Base-by-base conservation (phyloP, 2,797 vertebrate genomes). In the Tamandua tetradactyla region DNA sequence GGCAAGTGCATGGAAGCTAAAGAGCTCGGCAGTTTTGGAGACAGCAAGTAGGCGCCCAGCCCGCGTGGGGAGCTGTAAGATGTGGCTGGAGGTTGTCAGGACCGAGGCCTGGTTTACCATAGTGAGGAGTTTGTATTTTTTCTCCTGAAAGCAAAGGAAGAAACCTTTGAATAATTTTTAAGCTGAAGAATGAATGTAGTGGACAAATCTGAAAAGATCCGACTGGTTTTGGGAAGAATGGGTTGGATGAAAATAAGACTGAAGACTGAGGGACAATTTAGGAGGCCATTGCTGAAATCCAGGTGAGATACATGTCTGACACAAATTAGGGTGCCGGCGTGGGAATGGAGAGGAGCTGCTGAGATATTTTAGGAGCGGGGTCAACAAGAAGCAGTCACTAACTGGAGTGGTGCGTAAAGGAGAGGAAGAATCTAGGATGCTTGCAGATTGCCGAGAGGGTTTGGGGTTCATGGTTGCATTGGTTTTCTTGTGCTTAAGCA, bases 61-160 rank as follows among this genome's bases (percentile, higher is more conserved):
- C 42, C 35, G 68, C 7, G 0, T 0, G 10, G 20, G 55, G 79
- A 7, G 12, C 69, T 5, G 11, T 14, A 20, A 17, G 30, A 0
- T 1, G 20, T 25, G n/a, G 23, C 57, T 47, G 0, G 3, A 44
- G 22, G 23, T 30, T 1, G 4, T 30, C 64, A 42, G 57, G 42
- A 68, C 20, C 12, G 6, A 10, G 25, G 40, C 52, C 59, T 86
- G 49, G 18, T 7, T 9, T 30, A 27, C 52, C 23, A 9, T 18
- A 27, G 30, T 35, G 15, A 59, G 61, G 62, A 37, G n/a, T 17
- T 66, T 76, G 20, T 52, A 6, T 80, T 57, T 75, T n/a, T 74
- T 35, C 20, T 68, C 18, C 32, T 37, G 30, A 84, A 72, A 4
- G 8, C 52, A 86, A 89, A 69, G 62, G 62, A 76, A 62, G 23